These are phyloP conservation scores for Spatulosminthurus flaviceps DNA, from an alignment of 2,888 invertebrate genomes.

Conservation along the genomic window DNA sequence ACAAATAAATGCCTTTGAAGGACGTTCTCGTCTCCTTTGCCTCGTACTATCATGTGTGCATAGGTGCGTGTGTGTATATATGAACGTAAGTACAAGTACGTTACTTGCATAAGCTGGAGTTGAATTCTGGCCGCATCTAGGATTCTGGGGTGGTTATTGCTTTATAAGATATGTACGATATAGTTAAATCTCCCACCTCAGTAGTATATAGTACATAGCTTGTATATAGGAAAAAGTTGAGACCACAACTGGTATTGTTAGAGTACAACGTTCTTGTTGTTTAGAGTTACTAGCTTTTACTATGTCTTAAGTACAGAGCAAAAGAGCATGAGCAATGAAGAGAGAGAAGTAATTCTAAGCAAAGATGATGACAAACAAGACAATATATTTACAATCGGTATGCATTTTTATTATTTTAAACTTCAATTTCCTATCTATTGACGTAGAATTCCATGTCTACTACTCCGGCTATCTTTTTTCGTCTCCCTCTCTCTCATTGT, in stretches of 20 bases:
- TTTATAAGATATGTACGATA: not conserved
- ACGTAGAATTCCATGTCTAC: slow-evolving; percentile 11
- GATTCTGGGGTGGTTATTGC: slow-evolving; percentile 9
- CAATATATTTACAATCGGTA: slow-evolving; percentile 42
- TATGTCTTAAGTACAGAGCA: too few relatives aligned
- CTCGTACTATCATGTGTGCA: not conserved
- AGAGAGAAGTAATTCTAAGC: slow-evolving; percentile 32
- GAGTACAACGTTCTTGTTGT: not conserved
- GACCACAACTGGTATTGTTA: slow-evolving; percentile 22
- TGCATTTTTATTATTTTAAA: slow-evolving; percentile 31
- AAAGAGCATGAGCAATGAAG: slow-evolving; percentile 12
- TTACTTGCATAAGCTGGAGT: too few relatives aligned
- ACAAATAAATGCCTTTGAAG: slow-evolving; percentile 53
- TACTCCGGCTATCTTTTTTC: not conserved
- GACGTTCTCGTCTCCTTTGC: slow-evolving; percentile 44
- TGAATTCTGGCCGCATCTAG: not conserved
- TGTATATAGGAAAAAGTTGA: not conserved
- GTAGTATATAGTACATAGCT: too few relatives aligned
- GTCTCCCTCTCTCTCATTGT: not conserved
- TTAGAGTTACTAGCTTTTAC: too few relatives aligned
- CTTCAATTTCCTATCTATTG: slow-evolving; percentile 12
- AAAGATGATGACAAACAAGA: slow-evolving; percentile 30
- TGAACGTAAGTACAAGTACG: not conserved
- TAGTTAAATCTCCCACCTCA: slow-evolving; percentile 6
- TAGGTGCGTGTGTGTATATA: not conserved